These are phyloP conservation scores for Theristicus caerulescens DNA, from an alignment of 2,113 vertebrate species.

Conservation along the genomic window DNA sequence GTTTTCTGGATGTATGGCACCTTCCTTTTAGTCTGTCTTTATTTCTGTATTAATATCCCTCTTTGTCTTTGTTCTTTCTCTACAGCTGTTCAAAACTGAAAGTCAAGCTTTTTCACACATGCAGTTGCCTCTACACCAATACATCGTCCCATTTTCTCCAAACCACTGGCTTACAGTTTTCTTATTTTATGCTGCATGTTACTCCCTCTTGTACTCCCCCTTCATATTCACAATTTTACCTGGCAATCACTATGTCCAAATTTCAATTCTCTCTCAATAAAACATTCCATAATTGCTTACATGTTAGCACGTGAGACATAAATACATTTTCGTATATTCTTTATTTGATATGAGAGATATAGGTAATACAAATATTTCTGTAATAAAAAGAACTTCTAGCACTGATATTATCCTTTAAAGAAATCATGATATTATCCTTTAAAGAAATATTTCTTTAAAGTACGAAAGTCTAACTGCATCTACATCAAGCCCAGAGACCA, in stretches of 20 bases:
- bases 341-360: not conserved
- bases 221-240: not conserved
- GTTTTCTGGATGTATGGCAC: not conserved
- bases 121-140: not conserved
- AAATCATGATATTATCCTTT: not conserved
- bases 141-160: not conserved
- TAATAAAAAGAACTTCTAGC: not conserved
- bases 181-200: not conserved
- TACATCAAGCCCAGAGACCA: not conserved
- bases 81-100: not conserved
- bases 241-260: not conserved
- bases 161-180: not conserved
- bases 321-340: not conserved
- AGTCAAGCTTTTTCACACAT: not conserved
- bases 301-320: not conserved
- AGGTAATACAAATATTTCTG: not conserved
- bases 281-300: not conserved
- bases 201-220: not conserved
- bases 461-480: not conserved
- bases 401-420: not conserved
- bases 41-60: not conserved
- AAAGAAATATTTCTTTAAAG: not conserved
- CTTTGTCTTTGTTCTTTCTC: not conserved
- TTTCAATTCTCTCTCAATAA: not conserved
- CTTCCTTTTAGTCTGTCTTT: not conserved